Conservation (phyloP, 2,888 invertebrate genomes). For the Lasioglossum zephyrum region DNA sequence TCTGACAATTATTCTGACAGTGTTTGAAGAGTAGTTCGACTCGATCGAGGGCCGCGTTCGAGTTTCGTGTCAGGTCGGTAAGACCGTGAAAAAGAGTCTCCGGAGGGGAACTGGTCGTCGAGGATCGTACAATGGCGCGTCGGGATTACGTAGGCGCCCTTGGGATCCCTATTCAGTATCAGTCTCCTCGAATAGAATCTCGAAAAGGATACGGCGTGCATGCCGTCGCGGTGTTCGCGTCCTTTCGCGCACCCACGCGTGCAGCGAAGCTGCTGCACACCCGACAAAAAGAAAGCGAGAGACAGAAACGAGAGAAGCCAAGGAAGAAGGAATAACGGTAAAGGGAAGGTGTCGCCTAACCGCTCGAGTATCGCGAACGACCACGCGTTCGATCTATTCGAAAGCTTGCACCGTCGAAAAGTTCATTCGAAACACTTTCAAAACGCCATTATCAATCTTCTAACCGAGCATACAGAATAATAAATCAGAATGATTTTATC, state of each 20-base stretch:
- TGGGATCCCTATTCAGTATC: constrained; percentile 77
- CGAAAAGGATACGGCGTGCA: constrained; percentile 70
- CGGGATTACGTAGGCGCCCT: constrained; percentile 81
- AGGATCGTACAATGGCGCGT: constrained; percentile 73
- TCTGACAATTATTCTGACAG: background rate
- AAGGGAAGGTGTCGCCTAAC: constrained; percentile 42
- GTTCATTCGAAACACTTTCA: background rate
- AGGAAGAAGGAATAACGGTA: constrained; percentile 34
- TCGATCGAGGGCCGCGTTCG: background rate
- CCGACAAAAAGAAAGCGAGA: background rate
- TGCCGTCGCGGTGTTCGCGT: constrained; percentile 31
- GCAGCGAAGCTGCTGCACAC: background rate
- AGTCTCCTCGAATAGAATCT: constrained; percentile 71
- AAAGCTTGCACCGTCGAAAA: background rate
- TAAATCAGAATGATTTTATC: too few species aligned
- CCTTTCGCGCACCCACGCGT: constrained; percentile 37
- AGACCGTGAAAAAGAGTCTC: constrained; percentile 74
- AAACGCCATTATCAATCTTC: background rate
- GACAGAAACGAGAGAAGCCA: background rate
- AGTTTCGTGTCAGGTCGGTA: constrained; percentile 55
- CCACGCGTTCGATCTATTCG: background rate
- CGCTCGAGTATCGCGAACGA: background rate
- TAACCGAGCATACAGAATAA: background rate
- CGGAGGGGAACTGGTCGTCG: constrained; percentile 74
- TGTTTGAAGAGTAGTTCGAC: constrained; percentile 1